phyloP scores from a whole-genome alignment of 1,140 invertebrate species.

The Trichonephila clavata region DNA sequence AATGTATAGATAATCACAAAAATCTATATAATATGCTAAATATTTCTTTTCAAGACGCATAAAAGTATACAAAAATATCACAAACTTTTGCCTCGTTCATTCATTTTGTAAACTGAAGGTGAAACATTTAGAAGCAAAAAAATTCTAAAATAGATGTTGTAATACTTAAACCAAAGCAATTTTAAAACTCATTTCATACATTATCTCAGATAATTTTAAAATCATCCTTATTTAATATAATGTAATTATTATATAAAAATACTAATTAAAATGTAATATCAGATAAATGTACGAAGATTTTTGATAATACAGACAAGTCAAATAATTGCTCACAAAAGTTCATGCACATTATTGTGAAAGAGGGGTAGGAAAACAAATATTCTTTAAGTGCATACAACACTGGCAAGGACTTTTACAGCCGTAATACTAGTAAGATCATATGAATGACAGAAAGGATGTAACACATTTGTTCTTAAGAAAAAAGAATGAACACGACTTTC shows the following conservation, averaged over 20 bases:
- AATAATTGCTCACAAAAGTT: too few relatives aligned
- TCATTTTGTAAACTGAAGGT: not conserved
- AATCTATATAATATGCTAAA: slow-evolving; percentile 9
- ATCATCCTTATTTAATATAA: too few relatives aligned
- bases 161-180: not conserved
- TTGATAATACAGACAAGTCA: too few relatives aligned
- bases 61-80: slow-evolving; percentile 55
- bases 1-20: not conserved
- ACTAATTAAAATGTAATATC: too few relatives aligned
- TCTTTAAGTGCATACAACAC: too few relatives aligned
- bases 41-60: not conserved
- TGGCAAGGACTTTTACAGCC: not conserved
- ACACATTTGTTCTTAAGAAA: not conserved
- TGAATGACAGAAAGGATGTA: not conserved
- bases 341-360: too few relatives aligned
- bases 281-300: too few relatives aligned
- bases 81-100: slow-evolving; percentile 23
- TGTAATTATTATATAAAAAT: too few relatives aligned
- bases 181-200: too few relatives aligned
- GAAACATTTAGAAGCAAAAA: not conserved
- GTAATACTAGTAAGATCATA: not conserved
- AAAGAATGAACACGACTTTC: not conserved
- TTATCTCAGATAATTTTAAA: too few relatives aligned
- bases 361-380: too few relatives aligned
- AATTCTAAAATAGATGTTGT: not conserved